Evolutionary conservation across 92 coral and sea anemone genomes (phyloP), one percentile per base, ranked within the genome.

Genomic region (Palythoa grandis): DNA sequence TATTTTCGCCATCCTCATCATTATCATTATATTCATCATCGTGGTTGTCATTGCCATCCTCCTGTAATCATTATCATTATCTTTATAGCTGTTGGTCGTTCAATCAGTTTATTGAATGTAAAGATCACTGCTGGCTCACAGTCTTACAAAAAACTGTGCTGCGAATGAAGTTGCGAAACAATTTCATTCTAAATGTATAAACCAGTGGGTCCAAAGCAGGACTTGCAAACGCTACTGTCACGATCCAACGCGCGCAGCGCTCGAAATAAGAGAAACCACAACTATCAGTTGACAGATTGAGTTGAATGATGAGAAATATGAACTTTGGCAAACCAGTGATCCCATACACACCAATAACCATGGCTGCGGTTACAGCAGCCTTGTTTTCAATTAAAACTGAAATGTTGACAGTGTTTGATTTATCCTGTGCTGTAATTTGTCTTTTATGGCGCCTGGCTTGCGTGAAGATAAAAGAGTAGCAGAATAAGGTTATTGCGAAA

Each of bases 151-250:
- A 72, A 19, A 72, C 8, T 14, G 8, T 14, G 54, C 12, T 16
- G 19, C 76, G 20, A 52, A 72, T 39, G 76, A 40, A 72, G 24
- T 72, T 43, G 19, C 76, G 54, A 72, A 72, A 72, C 11, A 16
- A 12, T 40, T 72, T 72, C 76, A 72, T 72, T 72, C 76, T 72
- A 72, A 72, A 72, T 5, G 76, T 48, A 48, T 72, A 72, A 72
- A 72, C 35, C 53, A 72, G 5, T 37, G 76, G 76, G 37, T 72
- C 76, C 29, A 16, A 40, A 38, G 76, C 76, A 1, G 76, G 23
- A 11, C 48, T 72, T 15, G 76, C 39, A 48, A 37, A 72, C 10
- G 76, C 76, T 39, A 72, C 23, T 17, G 76, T 72, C 76, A 72
- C 76, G 8, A 40, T 72, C 76, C 76, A 72, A 40, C 76, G 76